A percentile compares a stretch with the other conserved stretches of the same genome.
Evolutionary conservation across 2,888 invertebrate genomes (phyloP).

Genomic region (Eupithecia centaureata): DNA sequence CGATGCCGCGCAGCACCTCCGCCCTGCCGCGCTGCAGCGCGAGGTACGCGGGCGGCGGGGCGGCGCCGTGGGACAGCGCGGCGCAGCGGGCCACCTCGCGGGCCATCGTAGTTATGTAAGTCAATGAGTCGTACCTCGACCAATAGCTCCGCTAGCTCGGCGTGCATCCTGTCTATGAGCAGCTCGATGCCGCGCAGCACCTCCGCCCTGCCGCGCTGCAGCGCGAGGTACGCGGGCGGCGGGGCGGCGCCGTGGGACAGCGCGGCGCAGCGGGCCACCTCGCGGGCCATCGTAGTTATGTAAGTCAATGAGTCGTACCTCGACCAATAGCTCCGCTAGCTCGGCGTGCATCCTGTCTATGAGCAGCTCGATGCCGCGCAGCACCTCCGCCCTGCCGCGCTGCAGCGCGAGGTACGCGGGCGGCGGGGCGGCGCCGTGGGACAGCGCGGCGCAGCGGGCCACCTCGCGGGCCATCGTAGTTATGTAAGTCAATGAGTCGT

Average conservation of each 20-base stretch:
- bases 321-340: too few species aligned
- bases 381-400: constrained; percentile 97
- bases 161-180: constrained; percentile 97
- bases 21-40: too few species aligned
- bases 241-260: constrained; percentile 82
- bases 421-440: constrained; percentile 91
- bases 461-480: constrained; percentile 88
- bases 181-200: constrained; percentile 97
- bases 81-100: constrained; percentile 82
- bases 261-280: constrained; percentile 96
- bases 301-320: constrained; percentile 98
- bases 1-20: constrained; percentile 88
- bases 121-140: constrained; percentile 90
- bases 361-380: constrained; percentile 97
- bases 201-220: constrained; percentile 95
- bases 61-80: constrained; percentile 91
- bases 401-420: constrained; percentile 97
- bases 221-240: constrained; percentile 39
- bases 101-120: constrained; percentile 87
- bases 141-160: constrained; percentile 93
- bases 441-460: constrained; percentile 88
- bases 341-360: constrained; percentile 98
- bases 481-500: constrained; percentile 59
- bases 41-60: constrained; percentile 88
- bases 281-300: constrained; percentile 98